phyloP scores from a whole-genome alignment of 2,113 vertebrate genomes.

The Carassius carassius region DNA sequence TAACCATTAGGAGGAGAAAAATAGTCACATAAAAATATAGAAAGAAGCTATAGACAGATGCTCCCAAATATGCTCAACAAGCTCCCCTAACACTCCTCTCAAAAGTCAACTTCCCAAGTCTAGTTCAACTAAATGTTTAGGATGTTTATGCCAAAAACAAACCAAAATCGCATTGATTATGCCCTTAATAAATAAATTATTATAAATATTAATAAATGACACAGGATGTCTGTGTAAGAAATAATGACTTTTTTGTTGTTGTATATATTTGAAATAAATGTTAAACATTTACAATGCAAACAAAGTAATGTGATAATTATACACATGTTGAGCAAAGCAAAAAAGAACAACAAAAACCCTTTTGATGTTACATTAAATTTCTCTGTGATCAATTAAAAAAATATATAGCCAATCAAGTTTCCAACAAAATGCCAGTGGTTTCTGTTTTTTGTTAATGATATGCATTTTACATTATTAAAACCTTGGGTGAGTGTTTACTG shows the following conservation, averaged over 20 bases:
- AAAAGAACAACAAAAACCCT: background rate
- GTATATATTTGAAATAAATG: no score
- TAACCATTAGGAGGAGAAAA: slow-evolving; percentile 66
- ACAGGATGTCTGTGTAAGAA: no score
- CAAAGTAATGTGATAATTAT: background rate
- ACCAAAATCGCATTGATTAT: no score
- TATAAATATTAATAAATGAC: no score
- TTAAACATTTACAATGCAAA: background rate
- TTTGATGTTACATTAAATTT: background rate
- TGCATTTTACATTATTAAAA: slow-evolving; percentile 49
- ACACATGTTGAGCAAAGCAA: background rate
- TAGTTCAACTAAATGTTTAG: slow-evolving; percentile 25
- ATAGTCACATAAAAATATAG: slow-evolving; percentile 51
- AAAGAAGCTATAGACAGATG: slow-evolving; percentile 49
- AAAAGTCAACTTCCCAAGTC: slow-evolving; percentile 53
- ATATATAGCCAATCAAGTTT: background rate
- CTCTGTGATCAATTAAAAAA: background rate
- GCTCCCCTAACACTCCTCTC: slow-evolving; percentile 60
- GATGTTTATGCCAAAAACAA: no score
- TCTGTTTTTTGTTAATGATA: background rate
- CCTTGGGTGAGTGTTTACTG: background rate
- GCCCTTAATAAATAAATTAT: no score
- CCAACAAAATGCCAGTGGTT: background rate
- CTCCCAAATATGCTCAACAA: slow-evolving; percentile 64
- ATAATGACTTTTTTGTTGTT: no score